phyloP scores from a whole-genome alignment of 2,888 invertebrate genomes.

The Trissonchulus latispiculum region DNA sequence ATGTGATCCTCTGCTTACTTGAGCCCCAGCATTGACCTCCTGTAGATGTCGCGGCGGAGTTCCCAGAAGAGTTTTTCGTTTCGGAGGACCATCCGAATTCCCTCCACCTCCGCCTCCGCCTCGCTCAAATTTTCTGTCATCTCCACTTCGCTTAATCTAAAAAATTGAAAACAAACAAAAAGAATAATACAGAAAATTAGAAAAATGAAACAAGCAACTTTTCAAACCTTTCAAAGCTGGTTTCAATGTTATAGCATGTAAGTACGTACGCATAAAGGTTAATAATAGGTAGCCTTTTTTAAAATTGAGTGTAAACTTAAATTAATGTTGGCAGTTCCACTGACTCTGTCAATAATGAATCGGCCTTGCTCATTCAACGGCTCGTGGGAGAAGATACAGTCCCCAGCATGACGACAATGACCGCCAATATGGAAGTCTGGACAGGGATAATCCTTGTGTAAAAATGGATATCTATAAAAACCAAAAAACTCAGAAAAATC shows the following conservation, averaged over 20 bases:
- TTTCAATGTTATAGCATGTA: too few relatives aligned
- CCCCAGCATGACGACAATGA: constrained; percentile 30
- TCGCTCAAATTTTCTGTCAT: neutral
- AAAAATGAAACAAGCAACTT: too few relatives aligned
- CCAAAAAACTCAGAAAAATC: too few relatives aligned
- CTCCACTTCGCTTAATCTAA: neutral
- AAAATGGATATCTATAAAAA: constrained; percentile 29
- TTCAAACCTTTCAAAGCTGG: too few relatives aligned
- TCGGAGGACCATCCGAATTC: neutral
- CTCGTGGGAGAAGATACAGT: constrained; percentile 38
- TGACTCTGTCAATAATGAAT: constrained; percentile 35
- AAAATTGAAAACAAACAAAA: too few relatives aligned
- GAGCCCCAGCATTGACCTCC: neutral
- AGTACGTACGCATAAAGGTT: too few relatives aligned
- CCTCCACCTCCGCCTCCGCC: neutral
- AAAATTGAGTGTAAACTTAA: too few relatives aligned
- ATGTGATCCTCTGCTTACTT: too few relatives aligned
- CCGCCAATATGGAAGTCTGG: constrained; percentile 36
- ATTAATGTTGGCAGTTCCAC: too few relatives aligned
- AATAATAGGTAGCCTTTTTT: too few relatives aligned
- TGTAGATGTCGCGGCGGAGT: constrained; percentile 24
- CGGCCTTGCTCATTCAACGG: constrained; percentile 38
- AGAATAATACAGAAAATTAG: too few relatives aligned
- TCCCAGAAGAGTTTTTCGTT: constrained; percentile 33
- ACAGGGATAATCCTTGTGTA: constrained; percentile 42